A percentile compares a stretch with the other conserved stretches of the same genome.
phyloP scores from a whole-genome alignment of 2,113 vertebrate species.

The Pterocles gutturalis region DNA sequence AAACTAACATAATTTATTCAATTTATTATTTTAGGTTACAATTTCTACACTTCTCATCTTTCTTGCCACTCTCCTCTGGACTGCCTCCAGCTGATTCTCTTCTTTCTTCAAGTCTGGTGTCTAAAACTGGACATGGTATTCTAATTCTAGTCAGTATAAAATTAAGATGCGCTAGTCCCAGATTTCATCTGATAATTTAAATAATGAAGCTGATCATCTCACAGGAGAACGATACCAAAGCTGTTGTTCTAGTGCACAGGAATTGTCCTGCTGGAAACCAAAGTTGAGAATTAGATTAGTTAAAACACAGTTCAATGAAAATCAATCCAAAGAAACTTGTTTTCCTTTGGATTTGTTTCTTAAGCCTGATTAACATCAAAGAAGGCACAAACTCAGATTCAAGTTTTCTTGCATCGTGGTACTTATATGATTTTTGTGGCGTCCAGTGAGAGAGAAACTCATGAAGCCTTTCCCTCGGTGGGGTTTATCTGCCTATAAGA shows the following conservation, averaged over 20 bases:
- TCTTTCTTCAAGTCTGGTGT: not conserved
- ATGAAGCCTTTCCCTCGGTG: not conserved
- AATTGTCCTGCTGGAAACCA: conserved; percentile 12
- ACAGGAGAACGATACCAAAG: not conserved
- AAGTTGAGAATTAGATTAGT: not conserved
- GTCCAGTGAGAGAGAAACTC: not conserved
- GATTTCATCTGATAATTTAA: conserved; percentile 31
- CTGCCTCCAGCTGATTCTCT: not conserved
- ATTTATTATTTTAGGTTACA: not conserved
- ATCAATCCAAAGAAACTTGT: not conserved
- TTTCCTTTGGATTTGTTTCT: not conserved
- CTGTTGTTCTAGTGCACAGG: not conserved
- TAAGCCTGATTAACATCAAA: not conserved
- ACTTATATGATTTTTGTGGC: not conserved
- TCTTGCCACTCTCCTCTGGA: not conserved
- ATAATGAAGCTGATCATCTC: not conserved
- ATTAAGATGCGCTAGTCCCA: conserved; percentile 4
- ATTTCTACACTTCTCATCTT: conserved; percentile 31
- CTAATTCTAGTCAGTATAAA: not conserved
- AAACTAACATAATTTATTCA: conserved; percentile 3
- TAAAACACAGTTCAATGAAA: conserved; percentile 28
- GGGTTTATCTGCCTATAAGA: not conserved
- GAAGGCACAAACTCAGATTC: not conserved
- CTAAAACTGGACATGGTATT: conserved; percentile 8
- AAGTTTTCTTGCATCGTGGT: not conserved